Evolutionary conservation across 2,113 vertebrate species (phyloP), one percentile per base, ranked within the genome.

Genomic region (Calidris pygmaea): DNA sequence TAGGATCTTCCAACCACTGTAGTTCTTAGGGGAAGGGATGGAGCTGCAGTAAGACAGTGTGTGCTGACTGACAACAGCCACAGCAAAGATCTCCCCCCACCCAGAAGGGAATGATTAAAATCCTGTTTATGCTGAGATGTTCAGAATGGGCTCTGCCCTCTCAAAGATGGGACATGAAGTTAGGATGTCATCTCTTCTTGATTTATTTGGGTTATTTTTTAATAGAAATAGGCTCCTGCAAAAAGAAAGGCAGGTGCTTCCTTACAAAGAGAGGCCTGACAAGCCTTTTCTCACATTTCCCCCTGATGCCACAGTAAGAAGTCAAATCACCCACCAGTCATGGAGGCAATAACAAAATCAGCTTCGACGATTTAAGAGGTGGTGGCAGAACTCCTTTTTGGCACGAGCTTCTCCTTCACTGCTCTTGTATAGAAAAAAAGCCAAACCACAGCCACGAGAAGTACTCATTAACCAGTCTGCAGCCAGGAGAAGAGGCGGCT

Each of bases 41-140:
- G 7, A 73, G 16, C 1, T 30, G 2, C 2, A 22, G 21, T 2
- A 17, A 58, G 71, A 19, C 2, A 35, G 21, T 0, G 17, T 2
- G 47, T 76, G 47, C 68, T 87, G 67, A 26, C 56, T 4, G 34
- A 41, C 50, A 82, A 21, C 9, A 35, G 71, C 47, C 83, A 67
- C 68, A 85, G 62, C 45, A 71, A 58, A 73, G 48, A 30, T 3
- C 72, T n/a, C 37, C 76, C 4, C 7, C n/a, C 14, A 29, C 59
- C n/a, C 17, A 3, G 8, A 17, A 59, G 7, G 26, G 65, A 73
- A 78, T 2, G 20, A 18, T 12, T 15, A 3, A 56, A 63, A 47
- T 17, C 47, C 71, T 12, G 18, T 12, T 16, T 23, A 32, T 21
- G 77, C 47, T 3, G 45, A 53, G 85, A 48, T 9, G 18, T 26